Evolutionary conservation across 2,888 invertebrate genomes (phyloP), one percentile per base, ranked within the genome.

Genomic region (Drosophila nr. fundita): DNA sequence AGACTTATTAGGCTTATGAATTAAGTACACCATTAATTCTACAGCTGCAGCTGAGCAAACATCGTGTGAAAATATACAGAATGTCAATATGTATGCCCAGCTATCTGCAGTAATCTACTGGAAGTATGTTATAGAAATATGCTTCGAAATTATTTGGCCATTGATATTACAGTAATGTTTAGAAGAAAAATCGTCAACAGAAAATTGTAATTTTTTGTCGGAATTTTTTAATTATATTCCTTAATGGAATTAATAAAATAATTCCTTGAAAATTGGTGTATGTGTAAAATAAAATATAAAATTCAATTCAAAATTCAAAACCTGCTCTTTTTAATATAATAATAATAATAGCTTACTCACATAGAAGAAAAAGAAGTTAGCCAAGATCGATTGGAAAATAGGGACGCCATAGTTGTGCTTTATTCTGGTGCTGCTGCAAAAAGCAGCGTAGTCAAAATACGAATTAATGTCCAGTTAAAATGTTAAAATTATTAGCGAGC

Each of bases 361-460:
- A 13, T 15, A n/a, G 48, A 27, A 40, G 21, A 13, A 45, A 38
- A 45, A 24, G 4, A 48, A 40, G 5, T 52, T 21, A 27, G 58
- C 13, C 13, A 27, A 32, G 10, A 21, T 68, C 53, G 53, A 61
- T 85, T 85, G 71, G 74, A 85, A 88, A 90, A 86, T 73, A 85
- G 89, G 85, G 90, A 90, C 89, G 85, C 90, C 90, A 89, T 90
- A 75, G 87, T 88, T 86, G 81, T 82, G 70, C 75, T 85, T 83
- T 86, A 90, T 86, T 89, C 69, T 75, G 71, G 27, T 66, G 67
- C 66, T 53, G 59, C 74, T 54, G 65, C 79, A 62, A 64, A 65
- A 53, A 24, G 65, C 79, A 73, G 76, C 82, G 13, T 67, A 78
- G 67, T 81, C 73, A 73, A 78, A 68, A 68, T 59, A 68, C 42